Percentiles rank a stretch among this genome's conserved stretches.
phyloP scores from a whole-genome alignment of 2,113 vertebrate species.

The Malurus cyaneus region DNA sequence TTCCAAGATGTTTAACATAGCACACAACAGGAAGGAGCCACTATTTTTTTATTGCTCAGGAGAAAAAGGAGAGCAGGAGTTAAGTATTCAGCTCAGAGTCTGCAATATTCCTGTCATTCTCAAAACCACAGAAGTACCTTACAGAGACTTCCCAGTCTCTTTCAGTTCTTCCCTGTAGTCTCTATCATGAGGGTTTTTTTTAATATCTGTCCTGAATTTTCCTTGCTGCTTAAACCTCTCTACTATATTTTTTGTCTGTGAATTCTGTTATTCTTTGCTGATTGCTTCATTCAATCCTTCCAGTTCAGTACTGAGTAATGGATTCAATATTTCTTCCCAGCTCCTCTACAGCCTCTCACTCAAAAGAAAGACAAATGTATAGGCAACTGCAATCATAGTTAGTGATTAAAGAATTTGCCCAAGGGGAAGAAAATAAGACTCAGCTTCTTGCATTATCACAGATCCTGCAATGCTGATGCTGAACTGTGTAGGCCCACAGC shows the following conservation, averaged over 20 bases:
- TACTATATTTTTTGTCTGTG: background rate
- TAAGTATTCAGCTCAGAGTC: background rate
- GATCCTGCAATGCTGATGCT: background rate
- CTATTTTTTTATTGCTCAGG: background rate
- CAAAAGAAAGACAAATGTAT: background rate
- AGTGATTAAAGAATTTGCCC: slow-evolving; percentile 10
- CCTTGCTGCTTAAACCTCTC: background rate
- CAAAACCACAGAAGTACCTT: background rate
- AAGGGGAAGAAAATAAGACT: background rate
- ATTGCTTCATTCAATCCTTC: background rate
- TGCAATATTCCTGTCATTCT: background rate
- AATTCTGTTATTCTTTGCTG: background rate
- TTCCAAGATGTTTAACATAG: background rate
- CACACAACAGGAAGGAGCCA: background rate
- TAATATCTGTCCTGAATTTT: background rate
- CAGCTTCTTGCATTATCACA: background rate
- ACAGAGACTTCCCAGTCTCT: background rate
- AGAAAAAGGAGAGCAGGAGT: background rate
- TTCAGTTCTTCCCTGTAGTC: background rate
- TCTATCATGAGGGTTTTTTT: background rate
- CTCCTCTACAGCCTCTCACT: background rate
- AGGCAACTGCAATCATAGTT: background rate
- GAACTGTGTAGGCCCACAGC: background rate
- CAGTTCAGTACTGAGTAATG: background rate
- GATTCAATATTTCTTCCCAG: slow-evolving; percentile 1